Percentiles rank a stretch among this genome's conserved stretches.
Conservation (phyloP, 2,797 vertebrate genomes). For the Notolepis coatsorum region DNA sequence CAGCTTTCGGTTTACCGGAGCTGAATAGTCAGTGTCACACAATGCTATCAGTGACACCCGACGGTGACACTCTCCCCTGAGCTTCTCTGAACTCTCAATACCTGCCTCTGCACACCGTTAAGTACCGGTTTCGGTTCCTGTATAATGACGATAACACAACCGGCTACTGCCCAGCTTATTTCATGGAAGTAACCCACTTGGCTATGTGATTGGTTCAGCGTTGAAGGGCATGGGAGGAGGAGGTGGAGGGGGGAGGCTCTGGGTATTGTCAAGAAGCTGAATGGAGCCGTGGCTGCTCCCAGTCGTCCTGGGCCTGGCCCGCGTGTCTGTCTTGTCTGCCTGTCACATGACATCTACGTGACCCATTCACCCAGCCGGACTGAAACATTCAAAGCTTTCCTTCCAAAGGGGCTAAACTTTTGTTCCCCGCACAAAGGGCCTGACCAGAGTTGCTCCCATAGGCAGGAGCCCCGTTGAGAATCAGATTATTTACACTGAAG, state of each 20-base stretch:
- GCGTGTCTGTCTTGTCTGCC: conserved; percentile 48
- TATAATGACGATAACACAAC: conserved; percentile 1
- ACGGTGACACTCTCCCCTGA: background rate
- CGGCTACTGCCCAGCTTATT: background rate
- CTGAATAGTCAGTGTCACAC: conserved; percentile 11
- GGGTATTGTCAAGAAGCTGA: conserved; percentile 30
- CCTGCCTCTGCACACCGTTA: too few relatives aligned
- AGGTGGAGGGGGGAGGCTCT: conserved; percentile 14
- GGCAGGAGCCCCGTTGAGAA: conserved; percentile 86
- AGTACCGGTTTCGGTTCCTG: background rate
- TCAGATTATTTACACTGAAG: conserved; percentile 95
- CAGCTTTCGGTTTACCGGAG: conserved; percentile 18
- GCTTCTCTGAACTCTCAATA: background rate
- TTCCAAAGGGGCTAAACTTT: conserved; percentile 84
- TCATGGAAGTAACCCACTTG: background rate
- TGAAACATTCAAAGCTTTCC: conserved; percentile 84
- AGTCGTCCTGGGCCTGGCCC: conserved; percentile 48
- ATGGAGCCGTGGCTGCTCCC: conserved; percentile 38
- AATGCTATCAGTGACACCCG: conserved; percentile 5
- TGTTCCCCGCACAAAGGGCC: conserved; percentile 83
- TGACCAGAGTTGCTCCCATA: conserved; percentile 83
- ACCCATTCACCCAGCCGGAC: conserved; percentile 73
- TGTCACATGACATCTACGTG: conserved; percentile 79
- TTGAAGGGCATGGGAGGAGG: conserved; percentile 24
- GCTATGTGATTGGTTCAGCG: conserved; percentile 30